Evolutionary conservation across 2,113 vertebrate genomes (phyloP), one percentile per base, ranked within the genome.

Genomic region (Pteronura brasiliensis): DNA sequence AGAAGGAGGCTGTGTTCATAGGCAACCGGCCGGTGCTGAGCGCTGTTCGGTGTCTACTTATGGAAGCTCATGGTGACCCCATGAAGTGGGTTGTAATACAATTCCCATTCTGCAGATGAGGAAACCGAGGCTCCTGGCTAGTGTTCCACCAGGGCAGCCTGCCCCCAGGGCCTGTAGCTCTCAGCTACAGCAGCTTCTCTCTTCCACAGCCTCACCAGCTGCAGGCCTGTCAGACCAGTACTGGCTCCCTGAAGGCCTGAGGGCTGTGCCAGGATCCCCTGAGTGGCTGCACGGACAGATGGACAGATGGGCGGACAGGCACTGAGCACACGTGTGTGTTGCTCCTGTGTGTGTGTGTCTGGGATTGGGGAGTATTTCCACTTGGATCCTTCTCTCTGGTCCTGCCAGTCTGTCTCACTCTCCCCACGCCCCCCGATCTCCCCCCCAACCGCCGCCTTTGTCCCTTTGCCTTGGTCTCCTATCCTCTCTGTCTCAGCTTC

Each of bases 141-240:
- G 7, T 6, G n/a, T 42, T 6, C 31, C 69, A 44, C 7, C 13
- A 3, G 7, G 76, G n/a, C 4, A 0, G 21, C 31, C 36, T 8
- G 31, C 6, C 4, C 20, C 42, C 69, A 13, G 20, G 31, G 49
- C 23, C 76, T 84, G 23, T 3, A 23, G 49, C 69, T 88, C 20
- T 61, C 25, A 9, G 4, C 21, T 2, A 14, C 2, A 6, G 9
- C n/a, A 31, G 9, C n/a, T 55, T 29, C 65, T 59, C n/a, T 55
- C 27, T n/a, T 83, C 65, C 12, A 31, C 52, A 21, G 12, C 10
- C 17, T 65, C 4, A 0, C n/a, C 0, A 11, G 5, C 8, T 29
- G 23, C 9, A 6, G 49, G 23, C 18, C 27, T n/a, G 29, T 2
- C 11, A 0, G n/a, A 7, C 3, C 12, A 20, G 65, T 1, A 10